phyloP scores from a whole-genome alignment of 2,797 vertebrate genomes.

The Microchirus variegatus region DNA sequence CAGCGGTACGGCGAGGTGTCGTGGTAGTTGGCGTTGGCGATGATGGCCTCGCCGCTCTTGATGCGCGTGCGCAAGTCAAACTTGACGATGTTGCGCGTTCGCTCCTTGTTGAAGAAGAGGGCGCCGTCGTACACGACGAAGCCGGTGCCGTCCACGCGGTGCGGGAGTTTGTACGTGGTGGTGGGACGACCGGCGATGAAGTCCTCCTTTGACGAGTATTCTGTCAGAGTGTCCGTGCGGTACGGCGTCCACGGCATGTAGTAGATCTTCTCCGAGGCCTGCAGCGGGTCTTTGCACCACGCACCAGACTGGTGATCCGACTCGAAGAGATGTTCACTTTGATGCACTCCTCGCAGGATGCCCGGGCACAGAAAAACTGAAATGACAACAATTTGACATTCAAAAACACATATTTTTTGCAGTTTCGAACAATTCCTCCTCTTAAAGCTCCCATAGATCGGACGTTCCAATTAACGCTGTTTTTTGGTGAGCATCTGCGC shows the following conservation, averaged over 20 bases:
- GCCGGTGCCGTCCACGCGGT: constrained; percentile 95
- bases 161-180: constrained; percentile 97
- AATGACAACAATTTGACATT: constrained; percentile 31
- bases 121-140: constrained; percentile 98
- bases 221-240: constrained; percentile 94
- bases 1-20: constrained; percentile 86
- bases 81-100: constrained; percentile 98
- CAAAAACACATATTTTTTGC: constrained; percentile 22
- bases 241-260: constrained; percentile 99
- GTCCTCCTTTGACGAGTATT: constrained; percentile 98
- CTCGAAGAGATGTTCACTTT: constrained; percentile 98
- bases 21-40: constrained; percentile 89
- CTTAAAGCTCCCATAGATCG: no score
- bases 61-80: constrained; percentile 97
- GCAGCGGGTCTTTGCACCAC: constrained; percentile 98
- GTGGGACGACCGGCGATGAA: constrained; percentile 97
- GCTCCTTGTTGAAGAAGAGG: constrained; percentile 98
- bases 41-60: constrained; percentile 98
- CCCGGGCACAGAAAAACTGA: constrained; percentile 98
- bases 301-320: constrained; percentile 98
- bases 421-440: constrained; percentile 40
- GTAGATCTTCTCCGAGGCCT: constrained; percentile 98
- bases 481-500: no score
- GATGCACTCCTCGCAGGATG: constrained; percentile 94
- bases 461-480: no score